phyloP scores from a whole-genome alignment of 1,140 invertebrate species.

The Colletes latitarsis region DNA sequence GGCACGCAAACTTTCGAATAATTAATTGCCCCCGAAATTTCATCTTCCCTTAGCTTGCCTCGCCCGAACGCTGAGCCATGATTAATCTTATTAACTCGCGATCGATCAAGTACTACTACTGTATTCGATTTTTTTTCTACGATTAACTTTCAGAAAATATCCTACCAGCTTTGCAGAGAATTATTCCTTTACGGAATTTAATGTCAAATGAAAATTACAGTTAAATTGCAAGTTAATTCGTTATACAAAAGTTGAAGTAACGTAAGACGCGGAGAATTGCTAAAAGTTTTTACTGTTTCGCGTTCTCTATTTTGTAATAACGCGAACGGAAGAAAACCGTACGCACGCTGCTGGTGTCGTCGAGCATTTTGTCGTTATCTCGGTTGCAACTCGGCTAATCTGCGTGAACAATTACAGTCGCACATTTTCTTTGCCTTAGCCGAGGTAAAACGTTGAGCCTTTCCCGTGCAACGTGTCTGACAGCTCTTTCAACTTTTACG shows the following conservation, averaged over 20 bases:
- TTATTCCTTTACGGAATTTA: neutral
- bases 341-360: neutral
- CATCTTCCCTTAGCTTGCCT: neutral
- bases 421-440: neutral
- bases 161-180: neutral
- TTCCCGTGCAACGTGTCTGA: too few relatives aligned
- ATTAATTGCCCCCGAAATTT: conserved; percentile 44
- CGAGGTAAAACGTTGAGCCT: neutral
- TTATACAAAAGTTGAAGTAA: too few relatives aligned
- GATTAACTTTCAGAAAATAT: neutral
- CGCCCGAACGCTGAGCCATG: neutral
- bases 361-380: neutral
- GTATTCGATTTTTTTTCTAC: neutral
- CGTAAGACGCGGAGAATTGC: too few relatives aligned
- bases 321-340: neutral
- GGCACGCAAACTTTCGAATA: conserved; percentile 36
- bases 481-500: too few relatives aligned
- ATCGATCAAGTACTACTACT: neutral
- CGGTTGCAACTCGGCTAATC: neutral
- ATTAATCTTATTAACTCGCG: conserved; percentile 37
- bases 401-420: neutral
- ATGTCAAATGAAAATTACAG: too few relatives aligned
- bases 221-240: too few relatives aligned
- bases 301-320: neutral
- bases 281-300: neutral